Percentiles rank a stretch among this genome's conserved stretches.
Evolutionary conservation across 2,888 invertebrate species (phyloP).

Genomic region (Parnassius orleans): DNA sequence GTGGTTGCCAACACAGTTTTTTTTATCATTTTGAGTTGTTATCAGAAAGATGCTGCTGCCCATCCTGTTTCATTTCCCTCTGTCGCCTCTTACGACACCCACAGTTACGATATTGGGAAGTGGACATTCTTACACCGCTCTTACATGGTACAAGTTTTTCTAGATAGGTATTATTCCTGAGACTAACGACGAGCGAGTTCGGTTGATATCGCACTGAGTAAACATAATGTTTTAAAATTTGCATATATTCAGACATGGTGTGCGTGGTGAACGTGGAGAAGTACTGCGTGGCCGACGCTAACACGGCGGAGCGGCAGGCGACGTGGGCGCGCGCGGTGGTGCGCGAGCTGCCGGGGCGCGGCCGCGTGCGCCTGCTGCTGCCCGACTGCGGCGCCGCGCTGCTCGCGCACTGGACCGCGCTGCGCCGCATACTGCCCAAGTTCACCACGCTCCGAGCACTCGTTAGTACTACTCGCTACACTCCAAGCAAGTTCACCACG

Average conservation of each 20-base stretch:
- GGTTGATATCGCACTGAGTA: too few relatives aligned
- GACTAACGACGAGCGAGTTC: too few relatives aligned
- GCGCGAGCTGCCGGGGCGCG: slow-evolving; percentile 57
- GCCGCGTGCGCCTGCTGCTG: slow-evolving; percentile 78
- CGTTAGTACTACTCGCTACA: slow-evolving; percentile 46
- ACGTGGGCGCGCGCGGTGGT: slow-evolving; percentile 84
- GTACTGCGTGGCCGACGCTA: slow-evolving; percentile 14
- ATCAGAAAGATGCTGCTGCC: too few relatives aligned
- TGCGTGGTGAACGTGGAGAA: slow-evolving; percentile 53
- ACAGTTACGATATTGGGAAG: too few relatives aligned
- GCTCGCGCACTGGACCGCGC: slow-evolving; percentile 67
- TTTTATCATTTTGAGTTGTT: too few relatives aligned
- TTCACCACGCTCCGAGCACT: slow-evolving; percentile 74
- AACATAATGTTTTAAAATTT: too few relatives aligned
- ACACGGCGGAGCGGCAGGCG: slow-evolving; percentile 33
- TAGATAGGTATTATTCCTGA: too few relatives aligned
- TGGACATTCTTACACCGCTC: too few relatives aligned
- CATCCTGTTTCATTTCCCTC: too few relatives aligned
- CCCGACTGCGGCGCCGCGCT: slow-evolving; percentile 83
- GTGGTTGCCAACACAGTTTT: too few relatives aligned
- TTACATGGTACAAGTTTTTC: too few relatives aligned
- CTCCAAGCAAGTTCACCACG: not conserved
- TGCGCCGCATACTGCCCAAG: slow-evolving; percentile 71
- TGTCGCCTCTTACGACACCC: too few relatives aligned
- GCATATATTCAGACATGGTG: slow-evolving; percentile 48